These are phyloP conservation scores for Paracanthobrama guichenoti DNA, from an alignment of 2,113 vertebrate species.

Conservation along the genomic window DNA sequence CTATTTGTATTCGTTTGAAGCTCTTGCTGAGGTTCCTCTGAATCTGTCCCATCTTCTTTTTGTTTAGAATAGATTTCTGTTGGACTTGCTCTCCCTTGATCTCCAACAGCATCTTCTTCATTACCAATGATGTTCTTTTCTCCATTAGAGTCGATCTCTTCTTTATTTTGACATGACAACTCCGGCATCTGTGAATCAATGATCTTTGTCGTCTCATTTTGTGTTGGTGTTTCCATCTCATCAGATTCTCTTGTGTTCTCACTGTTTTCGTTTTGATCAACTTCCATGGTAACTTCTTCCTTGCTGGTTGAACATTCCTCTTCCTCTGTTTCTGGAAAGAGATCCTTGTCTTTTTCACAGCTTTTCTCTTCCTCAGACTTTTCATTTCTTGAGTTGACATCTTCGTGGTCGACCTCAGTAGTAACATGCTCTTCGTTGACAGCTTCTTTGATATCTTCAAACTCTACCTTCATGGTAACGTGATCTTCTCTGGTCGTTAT, in stretches of 20 bases:
- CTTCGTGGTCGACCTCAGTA: background rate
- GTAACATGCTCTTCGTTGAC: background rate
- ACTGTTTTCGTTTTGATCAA: background rate
- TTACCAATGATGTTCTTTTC: background rate
- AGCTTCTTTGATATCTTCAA: background rate
- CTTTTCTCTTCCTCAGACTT: background rate
- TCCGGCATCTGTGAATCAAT: conserved; percentile 7
- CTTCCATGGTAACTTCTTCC: background rate
- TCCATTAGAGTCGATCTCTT: background rate
- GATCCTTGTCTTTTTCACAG: background rate
- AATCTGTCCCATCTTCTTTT: background rate
- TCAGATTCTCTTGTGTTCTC: conserved; percentile 1
- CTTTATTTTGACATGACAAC: background rate
- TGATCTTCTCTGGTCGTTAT: background rate
- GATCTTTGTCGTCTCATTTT: background rate
- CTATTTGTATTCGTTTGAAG: too few relatives aligned
- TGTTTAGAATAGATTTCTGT: background rate
- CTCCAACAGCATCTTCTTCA: background rate
- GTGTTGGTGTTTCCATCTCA: background rate
- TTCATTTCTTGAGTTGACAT: background rate
- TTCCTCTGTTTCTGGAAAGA: background rate
- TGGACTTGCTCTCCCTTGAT: background rate
- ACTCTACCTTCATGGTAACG: background rate
- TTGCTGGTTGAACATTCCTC: background rate
- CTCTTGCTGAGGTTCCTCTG: background rate